These are phyloP conservation scores for Synergus japonicus DNA, from an alignment of 2,888 invertebrate species.

Conservation along the genomic window DNA sequence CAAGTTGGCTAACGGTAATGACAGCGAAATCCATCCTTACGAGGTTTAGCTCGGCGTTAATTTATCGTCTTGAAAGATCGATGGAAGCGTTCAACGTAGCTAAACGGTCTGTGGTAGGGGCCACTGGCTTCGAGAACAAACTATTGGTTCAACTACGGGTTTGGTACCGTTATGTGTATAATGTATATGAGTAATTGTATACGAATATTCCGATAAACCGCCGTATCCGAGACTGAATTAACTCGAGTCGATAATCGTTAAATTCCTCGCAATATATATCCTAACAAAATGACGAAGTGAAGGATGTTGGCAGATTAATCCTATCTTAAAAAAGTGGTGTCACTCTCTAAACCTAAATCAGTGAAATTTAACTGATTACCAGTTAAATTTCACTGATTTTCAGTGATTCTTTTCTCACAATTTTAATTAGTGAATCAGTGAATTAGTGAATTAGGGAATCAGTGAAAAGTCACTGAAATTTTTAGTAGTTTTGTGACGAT, in stretches of 20 bases:
- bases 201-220: slow-evolving; percentile 31
- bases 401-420: too few relatives aligned
- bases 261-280: neutral
- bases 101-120: slow-evolving; percentile 47
- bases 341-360: too few relatives aligned
- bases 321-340: too few relatives aligned
- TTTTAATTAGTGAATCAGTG: too few relatives aligned
- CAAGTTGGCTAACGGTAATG: slow-evolving; percentile 48
- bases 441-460: too few relatives aligned
- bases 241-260: slow-evolving; percentile 22
- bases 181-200: neutral
- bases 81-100: slow-evolving; percentile 46
- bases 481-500: too few relatives aligned
- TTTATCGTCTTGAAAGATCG: slow-evolving; percentile 60
- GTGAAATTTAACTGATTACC: too few relatives aligned
- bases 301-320: too few relatives aligned
- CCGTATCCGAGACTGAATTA: slow-evolving; percentile 36
- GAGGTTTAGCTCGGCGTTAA: slow-evolving; percentile 64
- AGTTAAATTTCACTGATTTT: too few relatives aligned
- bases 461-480: too few relatives aligned
- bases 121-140: slow-evolving; percentile 47
- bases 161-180: slow-evolving; percentile 9
- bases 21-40: slow-evolving; percentile 60
- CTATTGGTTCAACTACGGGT: slow-evolving; percentile 46
- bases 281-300: too few relatives aligned